Evolutionary conservation across 2,888 invertebrate species (phyloP).

Genomic region (Hirudinaria manillensis): DNA sequence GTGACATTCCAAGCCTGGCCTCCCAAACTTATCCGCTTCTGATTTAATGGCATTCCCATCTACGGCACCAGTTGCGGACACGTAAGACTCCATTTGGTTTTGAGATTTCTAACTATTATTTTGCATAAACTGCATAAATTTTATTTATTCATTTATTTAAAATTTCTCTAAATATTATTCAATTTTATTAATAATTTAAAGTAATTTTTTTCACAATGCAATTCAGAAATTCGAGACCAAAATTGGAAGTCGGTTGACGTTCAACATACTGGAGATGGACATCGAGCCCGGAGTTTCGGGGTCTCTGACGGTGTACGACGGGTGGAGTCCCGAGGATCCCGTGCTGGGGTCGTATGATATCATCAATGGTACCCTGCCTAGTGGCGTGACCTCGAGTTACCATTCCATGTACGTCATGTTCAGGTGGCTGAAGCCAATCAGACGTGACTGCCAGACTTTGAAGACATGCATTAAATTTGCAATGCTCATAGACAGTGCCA

Average conservation of each 20-base stretch:
- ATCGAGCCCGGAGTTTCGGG: constrained; percentile 54
- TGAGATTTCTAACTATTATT: background rate
- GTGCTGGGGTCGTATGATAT: constrained; percentile 54
- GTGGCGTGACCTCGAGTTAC: constrained; percentile 71
- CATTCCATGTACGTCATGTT: constrained; percentile 73
- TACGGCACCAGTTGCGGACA: background rate
- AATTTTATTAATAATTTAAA: background rate
- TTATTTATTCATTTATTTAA: too few species aligned
- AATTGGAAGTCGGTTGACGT: constrained; percentile 71
- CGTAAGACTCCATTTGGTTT: background rate
- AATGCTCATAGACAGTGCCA: constrained; percentile 71
- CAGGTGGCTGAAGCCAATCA: constrained; percentile 36
- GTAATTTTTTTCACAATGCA: background rate
- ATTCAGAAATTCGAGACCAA: constrained; percentile 42
- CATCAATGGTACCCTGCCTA: constrained; percentile 78
- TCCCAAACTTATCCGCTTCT: constrained; percentile 34
- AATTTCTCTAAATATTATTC: background rate
- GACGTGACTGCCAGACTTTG: constrained; percentile 63
- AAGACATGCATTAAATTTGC: constrained; percentile 70
- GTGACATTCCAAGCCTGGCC: constrained; percentile 40
- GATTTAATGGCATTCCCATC: constrained; percentile 34
- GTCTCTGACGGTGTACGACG: constrained; percentile 29
- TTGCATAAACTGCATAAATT: too few species aligned
- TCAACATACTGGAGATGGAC: constrained; percentile 75
- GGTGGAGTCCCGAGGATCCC: constrained; percentile 10